These are phyloP conservation scores for Melinaea marsaeus DNA, from an alignment of 2,888 invertebrate species.

Conservation along the genomic window DNA sequence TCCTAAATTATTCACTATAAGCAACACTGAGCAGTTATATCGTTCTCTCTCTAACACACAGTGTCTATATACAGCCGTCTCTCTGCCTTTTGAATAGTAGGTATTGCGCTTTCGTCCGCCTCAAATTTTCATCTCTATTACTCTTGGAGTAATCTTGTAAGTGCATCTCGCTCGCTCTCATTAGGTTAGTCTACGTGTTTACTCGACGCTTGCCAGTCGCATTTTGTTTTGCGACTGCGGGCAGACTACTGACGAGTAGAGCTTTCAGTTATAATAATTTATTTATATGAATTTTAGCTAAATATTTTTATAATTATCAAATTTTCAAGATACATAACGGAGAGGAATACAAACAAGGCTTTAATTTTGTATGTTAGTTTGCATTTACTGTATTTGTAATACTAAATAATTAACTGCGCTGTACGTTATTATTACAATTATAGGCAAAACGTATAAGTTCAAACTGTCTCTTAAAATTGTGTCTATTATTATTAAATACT, in stretches of 20 bases:
- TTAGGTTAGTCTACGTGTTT: conserved; percentile 75
- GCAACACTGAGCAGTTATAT: conserved; percentile 63
- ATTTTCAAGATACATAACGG: background rate
- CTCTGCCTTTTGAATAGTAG: conserved; percentile 46
- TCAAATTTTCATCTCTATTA: conserved; percentile 55
- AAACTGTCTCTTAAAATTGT: too few relatives aligned
- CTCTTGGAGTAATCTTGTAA: conserved; percentile 31
- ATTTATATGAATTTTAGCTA: background rate
- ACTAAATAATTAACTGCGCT: too few relatives aligned
- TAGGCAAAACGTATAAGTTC: too few relatives aligned
- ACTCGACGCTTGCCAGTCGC: conserved; percentile 71
- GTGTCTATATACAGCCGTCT: conserved; percentile 37
- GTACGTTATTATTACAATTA: too few relatives aligned
- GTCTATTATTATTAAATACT: too few relatives aligned
- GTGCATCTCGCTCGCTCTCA: conserved; percentile 63
- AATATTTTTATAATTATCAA: background rate
- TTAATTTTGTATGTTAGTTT: too few relatives aligned
- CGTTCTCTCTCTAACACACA: conserved; percentile 42
- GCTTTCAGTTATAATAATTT: background rate
- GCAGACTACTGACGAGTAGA: conserved; percentile 42
- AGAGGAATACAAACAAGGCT: too few relatives aligned
- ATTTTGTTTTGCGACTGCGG: conserved; percentile 49
- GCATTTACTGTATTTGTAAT: too few relatives aligned
- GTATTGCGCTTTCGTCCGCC: conserved; percentile 75
- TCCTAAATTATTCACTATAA: conserved; percentile 68